Evolutionary conservation across 2,113 vertebrate genomes (phyloP).

Genomic region (Nothobranchius kuhntae): DNA sequence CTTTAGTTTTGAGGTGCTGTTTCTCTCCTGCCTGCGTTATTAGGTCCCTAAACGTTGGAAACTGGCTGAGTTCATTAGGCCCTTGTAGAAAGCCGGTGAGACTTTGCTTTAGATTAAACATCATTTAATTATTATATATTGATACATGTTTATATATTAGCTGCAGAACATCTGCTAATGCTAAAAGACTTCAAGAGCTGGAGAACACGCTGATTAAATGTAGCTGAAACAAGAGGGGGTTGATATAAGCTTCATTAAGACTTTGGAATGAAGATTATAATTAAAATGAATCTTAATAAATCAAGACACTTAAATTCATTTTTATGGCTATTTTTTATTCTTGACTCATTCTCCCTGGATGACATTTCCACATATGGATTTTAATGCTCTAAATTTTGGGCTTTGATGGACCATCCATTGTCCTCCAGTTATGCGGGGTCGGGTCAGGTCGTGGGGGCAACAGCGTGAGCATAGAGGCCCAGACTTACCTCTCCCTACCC

Average conservation of each 20-base stretch:
- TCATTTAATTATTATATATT: slow-evolving; percentile 10
- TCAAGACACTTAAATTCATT: slow-evolving; percentile 50
- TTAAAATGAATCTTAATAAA: slow-evolving; percentile 67
- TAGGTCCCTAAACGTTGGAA: slow-evolving; percentile 6
- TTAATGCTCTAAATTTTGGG: slow-evolving; percentile 24
- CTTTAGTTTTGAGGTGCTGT: slow-evolving; percentile 27
- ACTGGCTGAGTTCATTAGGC: slow-evolving; percentile 13
- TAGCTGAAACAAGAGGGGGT: slow-evolving; percentile 51
- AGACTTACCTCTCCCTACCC: no score
- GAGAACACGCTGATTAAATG: slow-evolving; percentile 56
- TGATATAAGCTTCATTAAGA: slow-evolving; percentile 48
- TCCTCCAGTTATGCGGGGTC: no score
- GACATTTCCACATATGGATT: slow-evolving; percentile 4
- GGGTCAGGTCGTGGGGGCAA: no score
- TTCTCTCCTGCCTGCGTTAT: slow-evolving; percentile 9
- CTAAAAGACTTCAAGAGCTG: slow-evolving; percentile 19
- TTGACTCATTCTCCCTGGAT: slow-evolving; percentile 45
- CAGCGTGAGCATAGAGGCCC: no score
- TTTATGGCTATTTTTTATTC: slow-evolving; percentile 65
- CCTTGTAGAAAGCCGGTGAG: slow-evolving; percentile 16
- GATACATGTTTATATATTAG: background rate
- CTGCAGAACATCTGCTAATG: no score
- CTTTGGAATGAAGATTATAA: slow-evolving; percentile 59
- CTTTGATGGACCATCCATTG: no score
- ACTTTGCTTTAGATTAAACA: slow-evolving; percentile 52